These are phyloP conservation scores for Calosoma granatense DNA, from an alignment of 1,140 invertebrate species.

Conservation along the genomic window DNA sequence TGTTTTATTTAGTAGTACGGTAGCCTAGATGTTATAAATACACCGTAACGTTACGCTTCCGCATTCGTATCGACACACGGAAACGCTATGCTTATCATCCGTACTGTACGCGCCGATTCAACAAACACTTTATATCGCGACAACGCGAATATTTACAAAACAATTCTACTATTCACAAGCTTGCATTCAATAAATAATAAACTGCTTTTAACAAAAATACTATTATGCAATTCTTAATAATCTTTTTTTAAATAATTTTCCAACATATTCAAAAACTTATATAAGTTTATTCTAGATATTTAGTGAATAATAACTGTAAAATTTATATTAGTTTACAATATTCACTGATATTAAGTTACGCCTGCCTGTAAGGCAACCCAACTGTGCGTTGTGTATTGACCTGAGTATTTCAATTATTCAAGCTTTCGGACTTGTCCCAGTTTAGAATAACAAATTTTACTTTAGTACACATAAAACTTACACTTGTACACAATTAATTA, in stretches of 20 bases:
- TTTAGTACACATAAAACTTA: neutral
- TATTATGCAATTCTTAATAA: too few relatives aligned
- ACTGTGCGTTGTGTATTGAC: neutral
- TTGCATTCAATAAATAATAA: too few relatives aligned
- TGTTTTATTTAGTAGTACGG: conserved; percentile 4
- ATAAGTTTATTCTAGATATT: too few relatives aligned
- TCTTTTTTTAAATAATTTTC: too few relatives aligned
- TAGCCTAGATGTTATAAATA: conserved; percentile 8
- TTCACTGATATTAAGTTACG: too few relatives aligned
- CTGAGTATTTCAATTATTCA: neutral
- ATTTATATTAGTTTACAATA: too few relatives aligned
- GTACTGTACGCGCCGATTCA: neutral
- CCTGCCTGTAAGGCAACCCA: neutral
- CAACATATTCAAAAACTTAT: too few relatives aligned
- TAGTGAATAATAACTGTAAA: too few relatives aligned
- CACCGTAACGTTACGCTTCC: neutral
- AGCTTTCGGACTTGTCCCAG: neutral
- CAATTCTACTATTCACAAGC: neutral
- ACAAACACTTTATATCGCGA: too few relatives aligned
- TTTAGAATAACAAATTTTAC: neutral
- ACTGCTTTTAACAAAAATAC: too few relatives aligned
- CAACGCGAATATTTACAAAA: neutral
- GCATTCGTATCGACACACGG: neutral
- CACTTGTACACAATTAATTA: too few relatives aligned
- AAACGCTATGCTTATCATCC: neutral